phyloP scores from a whole-genome alignment of 2,888 invertebrate genomes.

The Gymnoscelis rufifasciata region DNA sequence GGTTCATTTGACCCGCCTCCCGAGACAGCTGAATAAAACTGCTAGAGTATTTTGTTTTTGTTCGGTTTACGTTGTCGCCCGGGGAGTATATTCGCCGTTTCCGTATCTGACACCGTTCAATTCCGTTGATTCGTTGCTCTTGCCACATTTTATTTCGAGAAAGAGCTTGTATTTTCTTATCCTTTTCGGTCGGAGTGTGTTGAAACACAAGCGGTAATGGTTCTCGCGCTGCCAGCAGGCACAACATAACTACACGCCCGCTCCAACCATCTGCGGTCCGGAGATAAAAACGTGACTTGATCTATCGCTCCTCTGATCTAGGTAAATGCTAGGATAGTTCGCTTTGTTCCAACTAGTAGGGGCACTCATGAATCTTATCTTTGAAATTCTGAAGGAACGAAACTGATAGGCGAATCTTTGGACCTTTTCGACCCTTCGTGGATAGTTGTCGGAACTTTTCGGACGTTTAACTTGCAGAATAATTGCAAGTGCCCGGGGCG shows the following conservation, averaged over 20 bases:
- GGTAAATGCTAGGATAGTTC: slow-evolving; percentile 20
- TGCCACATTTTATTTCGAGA: slow-evolving; percentile 12
- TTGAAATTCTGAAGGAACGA: slow-evolving; percentile 1
- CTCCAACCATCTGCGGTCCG: slow-evolving; percentile 23
- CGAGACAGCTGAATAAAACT: slow-evolving; percentile 21
- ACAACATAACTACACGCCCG: slow-evolving; percentile 26
- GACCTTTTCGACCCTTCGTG: slow-evolving; percentile 10
- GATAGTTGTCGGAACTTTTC: slow-evolving; percentile 6
- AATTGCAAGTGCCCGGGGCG: slow-evolving; percentile 8
- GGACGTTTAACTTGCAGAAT: slow-evolving; percentile 1
- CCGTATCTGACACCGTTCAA: slow-evolving; percentile 19
- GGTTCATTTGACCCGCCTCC: slow-evolving; percentile 23
- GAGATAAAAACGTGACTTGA: slow-evolving; percentile 47
- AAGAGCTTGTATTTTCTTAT: slow-evolving; percentile 12
- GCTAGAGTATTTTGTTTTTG: slow-evolving; percentile 24
- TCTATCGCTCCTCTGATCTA: slow-evolving; percentile 39
- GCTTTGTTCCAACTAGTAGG: slow-evolving; percentile 11
- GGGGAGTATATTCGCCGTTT: slow-evolving; percentile 19
- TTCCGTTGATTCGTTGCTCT: slow-evolving; percentile 19
- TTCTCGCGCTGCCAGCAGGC: slow-evolving; percentile 29
- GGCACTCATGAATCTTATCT: slow-evolving; percentile 5
- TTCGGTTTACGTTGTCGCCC: slow-evolving; percentile 18
- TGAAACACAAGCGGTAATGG: slow-evolving; percentile 13
- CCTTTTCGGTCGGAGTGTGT: slow-evolving; percentile 5
- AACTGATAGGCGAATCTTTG: slow-evolving; percentile 4